Evolutionary conservation across 2,888 invertebrate genomes (phyloP).

Genomic region (Diplazon laetatorius): DNA sequence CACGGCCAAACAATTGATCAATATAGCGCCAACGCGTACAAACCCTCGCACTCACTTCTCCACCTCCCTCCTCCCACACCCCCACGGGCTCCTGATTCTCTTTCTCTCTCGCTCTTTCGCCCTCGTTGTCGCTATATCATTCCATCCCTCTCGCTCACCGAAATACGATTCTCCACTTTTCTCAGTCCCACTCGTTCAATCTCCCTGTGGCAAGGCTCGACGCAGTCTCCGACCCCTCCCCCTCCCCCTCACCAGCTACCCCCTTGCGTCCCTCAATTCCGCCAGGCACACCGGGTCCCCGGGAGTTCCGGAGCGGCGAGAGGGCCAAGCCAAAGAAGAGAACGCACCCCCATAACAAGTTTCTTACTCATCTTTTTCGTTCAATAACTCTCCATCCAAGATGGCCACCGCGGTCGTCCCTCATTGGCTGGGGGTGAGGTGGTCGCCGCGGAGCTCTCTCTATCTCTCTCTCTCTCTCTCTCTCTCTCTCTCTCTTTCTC

Average conservation of each 20-base stretch:
- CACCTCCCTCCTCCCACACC: constrained; percentile 64
- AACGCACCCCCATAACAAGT: constrained; percentile 82
- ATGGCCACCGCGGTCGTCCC: constrained; percentile 83
- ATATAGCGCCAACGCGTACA: constrained; percentile 80
- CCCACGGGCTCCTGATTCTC: constrained; percentile 27
- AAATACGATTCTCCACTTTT: constrained; percentile 29
- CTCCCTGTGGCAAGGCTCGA: constrained; percentile 24
- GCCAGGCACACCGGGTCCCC: constrained; percentile 34
- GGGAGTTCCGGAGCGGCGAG: constrained; percentile 59
- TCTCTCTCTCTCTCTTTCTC: too few species aligned
- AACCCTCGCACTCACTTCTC: constrained; percentile 72
- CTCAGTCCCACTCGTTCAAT: neutral
- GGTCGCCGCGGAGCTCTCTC: constrained; percentile 75
- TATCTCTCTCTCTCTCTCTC: too few species aligned
- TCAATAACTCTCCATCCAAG: constrained; percentile 83
- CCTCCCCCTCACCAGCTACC: too few species aligned
- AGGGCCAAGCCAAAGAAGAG: constrained; percentile 59
- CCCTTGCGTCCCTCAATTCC: constrained; percentile 39
- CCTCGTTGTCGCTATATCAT: neutral
- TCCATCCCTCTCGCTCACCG: constrained; percentile 35
- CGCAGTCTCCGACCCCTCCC: constrained; percentile 37
- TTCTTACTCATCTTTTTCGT: constrained; percentile 83
- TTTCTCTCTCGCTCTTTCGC: constrained; percentile 35
- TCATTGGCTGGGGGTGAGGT: constrained; percentile 83
- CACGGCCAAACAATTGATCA: constrained; percentile 82